Conservation (phyloP, 2,113 vertebrate species). For the Trogon surrucura region DNA sequence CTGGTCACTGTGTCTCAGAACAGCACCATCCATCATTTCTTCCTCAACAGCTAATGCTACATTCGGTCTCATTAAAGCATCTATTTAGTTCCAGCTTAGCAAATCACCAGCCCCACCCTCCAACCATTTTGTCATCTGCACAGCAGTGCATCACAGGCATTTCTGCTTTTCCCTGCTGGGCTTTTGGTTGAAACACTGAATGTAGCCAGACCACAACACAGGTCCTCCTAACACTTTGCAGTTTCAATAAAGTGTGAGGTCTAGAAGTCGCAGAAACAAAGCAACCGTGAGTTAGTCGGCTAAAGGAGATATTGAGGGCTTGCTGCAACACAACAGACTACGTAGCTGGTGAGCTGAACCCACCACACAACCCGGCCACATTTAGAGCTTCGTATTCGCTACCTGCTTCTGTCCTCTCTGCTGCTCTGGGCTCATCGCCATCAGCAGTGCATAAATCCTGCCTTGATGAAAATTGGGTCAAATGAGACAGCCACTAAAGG, state of each 20-base stretch:
- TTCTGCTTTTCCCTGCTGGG: background rate
- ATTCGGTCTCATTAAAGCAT: background rate
- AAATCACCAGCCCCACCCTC: background rate
- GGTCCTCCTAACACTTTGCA: background rate
- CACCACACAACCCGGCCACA: fast-evolving
- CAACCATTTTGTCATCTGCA: background rate
- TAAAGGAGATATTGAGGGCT: background rate
- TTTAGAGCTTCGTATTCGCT: background rate
- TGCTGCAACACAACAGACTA: background rate
- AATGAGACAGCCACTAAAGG: background rate
- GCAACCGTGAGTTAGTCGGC: background rate
- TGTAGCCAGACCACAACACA: background rate
- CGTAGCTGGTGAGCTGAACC: background rate
- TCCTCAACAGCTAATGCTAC: background rate
- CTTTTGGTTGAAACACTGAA: background rate
- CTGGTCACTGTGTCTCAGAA: background rate
- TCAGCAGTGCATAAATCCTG: background rate
- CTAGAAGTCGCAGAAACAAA: background rate
- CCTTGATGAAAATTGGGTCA: background rate
- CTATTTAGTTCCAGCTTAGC: background rate
- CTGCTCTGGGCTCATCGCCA: background rate
- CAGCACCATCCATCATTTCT: background rate
- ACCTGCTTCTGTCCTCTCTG: background rate
- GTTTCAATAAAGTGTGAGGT: background rate
- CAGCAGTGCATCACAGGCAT: background rate